Evolutionary conservation across 2,797 vertebrate genomes (phyloP).

Genomic region (Hybognathus amarus): DNA sequence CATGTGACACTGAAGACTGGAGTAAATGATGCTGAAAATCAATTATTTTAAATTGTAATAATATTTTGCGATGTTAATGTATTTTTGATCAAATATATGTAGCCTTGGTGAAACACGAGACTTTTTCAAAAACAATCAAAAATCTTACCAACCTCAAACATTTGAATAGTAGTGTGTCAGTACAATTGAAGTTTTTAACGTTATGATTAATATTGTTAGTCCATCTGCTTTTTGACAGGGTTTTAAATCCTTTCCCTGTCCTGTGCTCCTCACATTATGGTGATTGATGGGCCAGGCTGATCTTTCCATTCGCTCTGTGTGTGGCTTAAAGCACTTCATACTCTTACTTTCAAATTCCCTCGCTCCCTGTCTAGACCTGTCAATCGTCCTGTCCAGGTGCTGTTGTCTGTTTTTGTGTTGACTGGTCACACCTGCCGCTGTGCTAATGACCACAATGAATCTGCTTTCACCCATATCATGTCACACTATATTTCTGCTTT

Average conservation of each 20-base stretch:
- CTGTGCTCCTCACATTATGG: slow-evolving; percentile 1
- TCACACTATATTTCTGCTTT: slow-evolving; percentile 57
- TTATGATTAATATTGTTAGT: slow-evolving; percentile 4
- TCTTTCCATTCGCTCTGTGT: slow-evolving; percentile 1
- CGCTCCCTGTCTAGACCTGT: slow-evolving; percentile 56
- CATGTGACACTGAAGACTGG: background rate
- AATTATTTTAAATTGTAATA: background rate
- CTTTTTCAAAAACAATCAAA: background rate
- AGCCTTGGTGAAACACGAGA: background rate
- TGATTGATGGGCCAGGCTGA: slow-evolving; percentile 15
- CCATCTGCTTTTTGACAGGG: background rate
- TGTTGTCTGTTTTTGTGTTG: slow-evolving; percentile 50
- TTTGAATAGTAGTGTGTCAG: background rate
- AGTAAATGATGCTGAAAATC: background rate
- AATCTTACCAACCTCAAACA: background rate
- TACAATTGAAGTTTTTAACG: background rate
- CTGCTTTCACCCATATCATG: slow-evolving; percentile 34
- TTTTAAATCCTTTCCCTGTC: slow-evolving; percentile 12
- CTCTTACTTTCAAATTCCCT: slow-evolving; percentile 11
- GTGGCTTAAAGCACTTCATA: slow-evolving; percentile 17
- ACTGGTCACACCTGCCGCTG: slow-evolving; percentile 6
- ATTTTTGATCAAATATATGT: background rate
- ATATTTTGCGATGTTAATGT: background rate
- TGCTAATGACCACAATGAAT: slow-evolving; percentile 41
- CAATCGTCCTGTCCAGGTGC: slow-evolving; percentile 43